Conservation (phyloP, 1,140 invertebrate genomes). For the Solenopsis invicta region DNA sequence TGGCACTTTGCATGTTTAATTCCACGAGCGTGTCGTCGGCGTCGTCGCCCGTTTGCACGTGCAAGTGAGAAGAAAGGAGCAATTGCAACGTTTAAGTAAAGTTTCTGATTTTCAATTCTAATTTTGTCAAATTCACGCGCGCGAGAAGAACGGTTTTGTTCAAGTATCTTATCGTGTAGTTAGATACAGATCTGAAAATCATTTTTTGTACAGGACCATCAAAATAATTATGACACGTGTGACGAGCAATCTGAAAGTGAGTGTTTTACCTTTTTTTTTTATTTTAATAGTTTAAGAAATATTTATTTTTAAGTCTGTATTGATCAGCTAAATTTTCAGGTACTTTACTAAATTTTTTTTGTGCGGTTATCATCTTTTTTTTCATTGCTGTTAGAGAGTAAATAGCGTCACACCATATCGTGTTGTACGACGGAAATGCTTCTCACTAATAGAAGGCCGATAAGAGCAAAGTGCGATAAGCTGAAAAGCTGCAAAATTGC, state of each 20-base stretch:
- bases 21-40: neutral
- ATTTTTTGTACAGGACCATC: no score
- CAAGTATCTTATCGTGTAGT: no score
- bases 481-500: neutral
- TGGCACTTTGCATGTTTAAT: slow-evolving; percentile 9
- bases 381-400: neutral
- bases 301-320: no score
- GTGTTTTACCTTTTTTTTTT: no score
- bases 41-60: neutral
- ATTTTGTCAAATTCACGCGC: neutral
- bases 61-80: neutral
- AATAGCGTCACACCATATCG: neutral
- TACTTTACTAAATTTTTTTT: no score
- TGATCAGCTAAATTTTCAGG: no score
- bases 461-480: neutral
- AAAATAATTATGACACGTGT: no score
- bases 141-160: no score
- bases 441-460: neutral
- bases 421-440: neutral
- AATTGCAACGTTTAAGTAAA: neutral
- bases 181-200: no score
- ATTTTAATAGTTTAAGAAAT: no score
- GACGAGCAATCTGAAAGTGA: no score
- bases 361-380: neutral
- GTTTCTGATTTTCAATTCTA: neutral